Conservation (phyloP, 2,113 vertebrate genomes). For the Engystomops pustulosus region DNA sequence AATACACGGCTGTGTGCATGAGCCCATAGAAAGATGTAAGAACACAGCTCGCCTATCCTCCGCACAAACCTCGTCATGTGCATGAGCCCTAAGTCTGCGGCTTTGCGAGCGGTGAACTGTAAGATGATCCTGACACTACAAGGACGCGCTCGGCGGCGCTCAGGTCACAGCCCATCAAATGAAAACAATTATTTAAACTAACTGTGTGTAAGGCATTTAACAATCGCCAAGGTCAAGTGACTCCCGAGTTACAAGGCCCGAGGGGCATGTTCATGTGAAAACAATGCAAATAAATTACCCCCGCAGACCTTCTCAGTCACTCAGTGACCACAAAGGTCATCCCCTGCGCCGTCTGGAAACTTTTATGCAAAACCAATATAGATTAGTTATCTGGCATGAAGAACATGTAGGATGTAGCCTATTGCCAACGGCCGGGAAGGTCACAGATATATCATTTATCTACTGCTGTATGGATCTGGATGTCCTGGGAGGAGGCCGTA, state of each 20-base stretch:
- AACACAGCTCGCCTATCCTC: too few relatives aligned
- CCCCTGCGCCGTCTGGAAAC: slow-evolving; percentile 68
- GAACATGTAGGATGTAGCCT: slow-evolving; percentile 22
- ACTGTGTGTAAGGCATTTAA: slow-evolving; percentile 84
- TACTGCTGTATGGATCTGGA: too few relatives aligned
- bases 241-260: slow-evolving; percentile 82
- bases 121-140: slow-evolving; percentile 41
- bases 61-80: too few relatives aligned
- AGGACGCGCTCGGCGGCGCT: slow-evolving; percentile 24
- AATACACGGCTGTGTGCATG: too few relatives aligned
- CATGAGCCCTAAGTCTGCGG: background rate
- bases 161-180: slow-evolving; percentile 69
- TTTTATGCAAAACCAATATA: slow-evolving; percentile 71
- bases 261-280: slow-evolving; percentile 82
- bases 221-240: slow-evolving; percentile 81
- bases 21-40: too few relatives aligned
- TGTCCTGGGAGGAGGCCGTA: too few relatives aligned
- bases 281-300: slow-evolving; percentile 85
- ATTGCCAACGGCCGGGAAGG: slow-evolving; percentile 10
- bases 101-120: slow-evolving; percentile 41
- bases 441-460: too few relatives aligned
- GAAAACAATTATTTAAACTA: slow-evolving; percentile 86
- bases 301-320: slow-evolving; percentile 74
- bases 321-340: slow-evolving; percentile 83
- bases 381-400: slow-evolving; percentile 51